Evolutionary conservation across 2,113 vertebrate species (phyloP).

Genomic region (Carettochelys insculpta): DNA sequence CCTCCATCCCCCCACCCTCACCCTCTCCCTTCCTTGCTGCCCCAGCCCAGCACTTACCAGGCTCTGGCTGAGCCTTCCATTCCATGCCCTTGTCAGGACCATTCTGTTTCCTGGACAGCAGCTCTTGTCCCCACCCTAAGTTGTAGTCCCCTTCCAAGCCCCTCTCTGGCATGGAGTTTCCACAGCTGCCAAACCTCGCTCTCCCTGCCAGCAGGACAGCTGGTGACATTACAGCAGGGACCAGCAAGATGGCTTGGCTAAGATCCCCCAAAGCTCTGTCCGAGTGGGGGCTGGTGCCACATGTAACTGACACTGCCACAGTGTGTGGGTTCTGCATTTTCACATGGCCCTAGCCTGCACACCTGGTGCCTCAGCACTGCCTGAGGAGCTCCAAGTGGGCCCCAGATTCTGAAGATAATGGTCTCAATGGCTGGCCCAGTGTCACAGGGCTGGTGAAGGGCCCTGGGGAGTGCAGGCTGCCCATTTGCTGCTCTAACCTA

Average conservation of each 20-base stretch:
- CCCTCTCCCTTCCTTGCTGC: background rate
- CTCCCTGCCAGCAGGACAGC: no score
- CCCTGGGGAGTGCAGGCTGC: background rate
- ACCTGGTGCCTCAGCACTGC: background rate
- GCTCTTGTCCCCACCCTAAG: background rate
- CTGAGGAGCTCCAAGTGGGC: background rate
- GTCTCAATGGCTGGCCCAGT: background rate
- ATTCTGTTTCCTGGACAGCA: background rate
- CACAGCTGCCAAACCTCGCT: no score
- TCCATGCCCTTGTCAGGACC: background rate
- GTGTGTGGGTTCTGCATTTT: background rate
- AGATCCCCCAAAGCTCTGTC: background rate
- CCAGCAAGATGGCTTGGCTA: background rate
- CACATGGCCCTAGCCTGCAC: background rate
- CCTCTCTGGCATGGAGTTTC: background rate
- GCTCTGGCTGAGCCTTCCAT: background rate
- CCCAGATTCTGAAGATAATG: background rate
- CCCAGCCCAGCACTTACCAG: background rate
- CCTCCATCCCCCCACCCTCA: background rate
- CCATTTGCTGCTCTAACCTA: background rate
- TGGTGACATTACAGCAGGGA: background rate
- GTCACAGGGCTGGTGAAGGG: background rate
- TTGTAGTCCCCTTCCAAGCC: background rate
- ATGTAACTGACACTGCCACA: background rate
- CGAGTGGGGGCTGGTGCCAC: background rate